A percentile compares a stretch with the other conserved stretches of the same genome.
Conservation (phyloP, 2,888 invertebrate species). For the Zhengitettix transpicula region DNA sequence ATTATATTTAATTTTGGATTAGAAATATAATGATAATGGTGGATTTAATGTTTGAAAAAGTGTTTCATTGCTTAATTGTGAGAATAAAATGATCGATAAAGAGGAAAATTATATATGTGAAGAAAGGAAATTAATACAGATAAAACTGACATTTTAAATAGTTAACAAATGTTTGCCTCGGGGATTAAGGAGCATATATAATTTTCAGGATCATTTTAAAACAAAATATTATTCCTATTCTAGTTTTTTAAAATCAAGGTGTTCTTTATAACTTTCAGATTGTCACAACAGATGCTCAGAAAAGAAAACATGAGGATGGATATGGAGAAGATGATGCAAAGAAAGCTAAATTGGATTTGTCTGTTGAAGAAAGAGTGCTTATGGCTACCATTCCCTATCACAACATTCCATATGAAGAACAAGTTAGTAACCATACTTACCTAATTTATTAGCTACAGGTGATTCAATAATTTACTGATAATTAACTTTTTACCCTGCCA, state of each 20-base stretch:
- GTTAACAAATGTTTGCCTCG: too few relatives aligned
- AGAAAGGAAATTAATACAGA: too few relatives aligned
- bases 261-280: slow-evolving; percentile 11
- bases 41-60: background rate
- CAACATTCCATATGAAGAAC: slow-evolving; percentile 22
- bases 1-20: background rate
- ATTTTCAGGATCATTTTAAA: too few relatives aligned
- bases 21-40: background rate
- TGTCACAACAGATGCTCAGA: slow-evolving; percentile 16
- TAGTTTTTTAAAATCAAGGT: background rate
- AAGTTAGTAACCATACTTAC: slow-evolving; percentile 12
- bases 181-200: too few relatives aligned
- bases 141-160: too few relatives aligned
- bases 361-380: slow-evolving; percentile 18
- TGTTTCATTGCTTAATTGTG: too few relatives aligned
- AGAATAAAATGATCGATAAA: too few relatives aligned
- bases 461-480: too few relatives aligned
- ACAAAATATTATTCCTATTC: too few relatives aligned
- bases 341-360: slow-evolving; percentile 17
- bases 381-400: slow-evolving; percentile 22
- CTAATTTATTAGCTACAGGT: too few relatives aligned
- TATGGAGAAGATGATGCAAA: slow-evolving; percentile 13
- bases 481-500: too few relatives aligned
- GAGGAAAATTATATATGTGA: too few relatives aligned
- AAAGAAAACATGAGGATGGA: slow-evolving; percentile 11